These are phyloP conservation scores for Crotalus tigris DNA, from an alignment of 2,113 vertebrate genomes.

Conservation along the genomic window DNA sequence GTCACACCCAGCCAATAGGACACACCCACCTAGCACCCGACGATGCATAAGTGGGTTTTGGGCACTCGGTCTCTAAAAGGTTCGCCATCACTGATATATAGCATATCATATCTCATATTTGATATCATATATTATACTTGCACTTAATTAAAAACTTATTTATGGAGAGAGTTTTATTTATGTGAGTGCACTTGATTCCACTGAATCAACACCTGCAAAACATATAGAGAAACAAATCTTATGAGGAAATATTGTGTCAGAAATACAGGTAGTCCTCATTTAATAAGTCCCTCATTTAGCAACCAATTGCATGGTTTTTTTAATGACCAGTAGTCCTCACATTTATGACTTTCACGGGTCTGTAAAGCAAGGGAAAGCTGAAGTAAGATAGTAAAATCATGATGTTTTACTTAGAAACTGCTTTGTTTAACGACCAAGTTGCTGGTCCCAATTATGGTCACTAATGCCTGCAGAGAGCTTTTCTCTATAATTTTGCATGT, in stretches of 20 bases:
- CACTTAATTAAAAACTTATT: not conserved
- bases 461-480: not conserved
- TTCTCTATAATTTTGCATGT: not conserved
- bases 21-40: too few relatives aligned
- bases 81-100: too few relatives aligned
- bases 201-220: not conserved
- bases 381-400: not conserved
- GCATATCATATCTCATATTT: not conserved
- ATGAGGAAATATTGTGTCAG: not conserved
- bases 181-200: not conserved
- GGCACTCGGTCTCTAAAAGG: too few relatives aligned
- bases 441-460: not conserved
- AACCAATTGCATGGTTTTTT: not conserved
- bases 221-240: not conserved
- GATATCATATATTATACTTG: not conserved
- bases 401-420: not conserved
- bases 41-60: too few relatives aligned
- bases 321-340: not conserved
- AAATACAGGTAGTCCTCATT: not conserved
- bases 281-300: not conserved
- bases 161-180: not conserved
- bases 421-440: not conserved
- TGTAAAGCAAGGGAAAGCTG: not conserved
- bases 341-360: not conserved
- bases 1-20: too few relatives aligned